phyloP scores from a whole-genome alignment of 2,888 invertebrate species.

The Formica aserva region DNA sequence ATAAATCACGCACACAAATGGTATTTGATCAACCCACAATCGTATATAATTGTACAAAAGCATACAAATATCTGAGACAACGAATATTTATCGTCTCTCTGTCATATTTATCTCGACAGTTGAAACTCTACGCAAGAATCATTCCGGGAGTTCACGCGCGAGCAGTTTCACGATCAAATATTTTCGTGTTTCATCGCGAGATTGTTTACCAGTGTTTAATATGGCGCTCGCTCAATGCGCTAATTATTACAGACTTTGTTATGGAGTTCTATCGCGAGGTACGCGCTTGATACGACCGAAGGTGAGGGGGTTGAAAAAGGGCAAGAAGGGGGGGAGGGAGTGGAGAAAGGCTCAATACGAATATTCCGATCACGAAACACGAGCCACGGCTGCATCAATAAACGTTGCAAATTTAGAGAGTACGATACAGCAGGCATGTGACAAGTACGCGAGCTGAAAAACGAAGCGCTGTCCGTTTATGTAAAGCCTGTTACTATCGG shows the following conservation, averaged over 20 bases:
- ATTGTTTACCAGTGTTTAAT: conserved; percentile 12
- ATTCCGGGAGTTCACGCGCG: not conserved
- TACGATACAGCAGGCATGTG: conserved; percentile 49
- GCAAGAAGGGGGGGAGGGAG: not conserved
- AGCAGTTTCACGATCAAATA: not conserved
- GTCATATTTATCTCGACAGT: not conserved
- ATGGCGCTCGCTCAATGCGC: conserved; percentile 9
- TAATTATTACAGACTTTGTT: conserved; percentile 43
- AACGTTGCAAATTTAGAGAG: conserved; percentile 64
- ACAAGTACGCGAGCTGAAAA: conserved; percentile 47
- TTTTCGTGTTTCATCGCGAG: not conserved
- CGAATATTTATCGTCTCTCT: conserved; percentile 1
- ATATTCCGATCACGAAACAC: conserved; percentile 66
- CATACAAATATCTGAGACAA: conserved; percentile 8
- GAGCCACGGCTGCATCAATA: conserved; percentile 51
- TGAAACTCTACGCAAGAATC: not conserved
- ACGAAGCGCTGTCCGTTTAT: conserved; percentile 37
- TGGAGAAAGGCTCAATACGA: conserved; percentile 14
- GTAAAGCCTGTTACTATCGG: conserved; percentile 58
- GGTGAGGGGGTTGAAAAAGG: not conserved
- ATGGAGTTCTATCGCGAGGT: conserved; percentile 16
- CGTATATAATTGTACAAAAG: conserved; percentile 36
- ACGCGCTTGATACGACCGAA: not conserved
- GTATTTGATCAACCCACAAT: not conserved
- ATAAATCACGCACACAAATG: conserved; percentile 8